Conservation (phyloP, 2,888 invertebrate species). For the Mellilla xanthometata region DNA sequence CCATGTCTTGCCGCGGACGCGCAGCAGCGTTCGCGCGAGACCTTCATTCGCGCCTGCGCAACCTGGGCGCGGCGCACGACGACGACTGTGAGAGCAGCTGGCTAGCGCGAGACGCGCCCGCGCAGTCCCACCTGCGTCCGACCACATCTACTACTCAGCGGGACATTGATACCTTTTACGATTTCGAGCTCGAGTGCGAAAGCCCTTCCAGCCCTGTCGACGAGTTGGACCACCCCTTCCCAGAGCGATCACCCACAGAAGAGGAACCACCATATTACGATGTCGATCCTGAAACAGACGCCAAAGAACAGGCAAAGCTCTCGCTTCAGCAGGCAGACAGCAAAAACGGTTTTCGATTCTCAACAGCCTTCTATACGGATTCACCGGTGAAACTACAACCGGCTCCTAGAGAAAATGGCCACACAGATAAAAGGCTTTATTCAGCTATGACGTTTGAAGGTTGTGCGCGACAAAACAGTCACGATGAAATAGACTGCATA, state of each 20-base stretch:
- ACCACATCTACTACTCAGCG: constrained; percentile 48
- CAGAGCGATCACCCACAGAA: constrained; percentile 75
- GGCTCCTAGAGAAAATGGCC: constrained; percentile 68
- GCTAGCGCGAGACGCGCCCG: constrained; percentile 55
- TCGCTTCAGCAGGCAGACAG: constrained; percentile 74
- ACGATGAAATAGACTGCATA: constrained; percentile 64
- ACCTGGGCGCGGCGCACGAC: constrained; percentile 83
- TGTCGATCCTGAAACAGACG: constrained; percentile 70
- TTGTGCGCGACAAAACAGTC: constrained; percentile 68
- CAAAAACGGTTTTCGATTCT: constrained; percentile 74
- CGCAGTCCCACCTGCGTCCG: constrained; percentile 37
- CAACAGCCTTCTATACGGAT: constrained; percentile 67
- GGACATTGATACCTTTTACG: constrained; percentile 84
- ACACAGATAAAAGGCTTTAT: constrained; percentile 64
- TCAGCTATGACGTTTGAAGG: constrained; percentile 76
- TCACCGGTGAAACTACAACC: constrained; percentile 73
- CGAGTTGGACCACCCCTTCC: constrained; percentile 75
- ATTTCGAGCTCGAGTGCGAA: constrained; percentile 85
- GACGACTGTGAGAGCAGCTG: constrained; percentile 71
- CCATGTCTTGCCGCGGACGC: constrained; percentile 90
- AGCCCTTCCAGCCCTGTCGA: constrained; percentile 88
- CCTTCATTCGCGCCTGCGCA: constrained; percentile 88
- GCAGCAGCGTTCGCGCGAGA: constrained; percentile 92
- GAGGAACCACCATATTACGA: constrained; percentile 82
- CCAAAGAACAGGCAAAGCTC: constrained; percentile 56